Evolutionary conservation across 2,113 vertebrate genomes (phyloP).

Genomic region (Phyllostomus discolor): DNA sequence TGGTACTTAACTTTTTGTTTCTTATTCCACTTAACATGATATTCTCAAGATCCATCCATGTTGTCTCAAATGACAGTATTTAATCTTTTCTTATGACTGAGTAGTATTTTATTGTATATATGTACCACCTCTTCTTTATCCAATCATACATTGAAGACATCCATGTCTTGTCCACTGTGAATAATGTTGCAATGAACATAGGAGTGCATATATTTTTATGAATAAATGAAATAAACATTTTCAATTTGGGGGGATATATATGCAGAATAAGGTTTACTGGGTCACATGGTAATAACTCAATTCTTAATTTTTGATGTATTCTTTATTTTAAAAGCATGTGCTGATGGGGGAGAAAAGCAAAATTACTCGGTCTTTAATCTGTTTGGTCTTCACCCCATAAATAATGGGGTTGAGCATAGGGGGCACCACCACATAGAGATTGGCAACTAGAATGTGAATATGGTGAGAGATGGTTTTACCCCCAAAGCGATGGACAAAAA

Average conservation of each 20-base stretch:
- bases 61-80: background rate
- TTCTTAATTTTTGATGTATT: background rate
- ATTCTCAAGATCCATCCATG: background rate
- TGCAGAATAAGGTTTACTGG: background rate
- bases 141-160: background rate
- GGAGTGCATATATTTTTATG: background rate
- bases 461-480: conserved; percentile 46
- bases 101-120: background rate
- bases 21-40: background rate
- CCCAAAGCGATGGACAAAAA: conserved; percentile 62
- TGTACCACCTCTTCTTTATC: background rate
- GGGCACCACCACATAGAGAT: conserved; percentile 62
- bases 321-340: background rate
- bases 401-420: conserved; percentile 73
- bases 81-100: background rate
- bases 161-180: background rate
- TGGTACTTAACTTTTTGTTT: background rate
- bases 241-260: background rate
- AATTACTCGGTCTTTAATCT: conserved; percentile 51
- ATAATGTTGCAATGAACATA: background rate
- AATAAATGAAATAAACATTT: background rate
- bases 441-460: conserved; percentile 60
- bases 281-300: background rate
- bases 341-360: background rate
- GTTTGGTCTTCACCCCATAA: conserved; percentile 65